Evolutionary conservation across 2,113 vertebrate species (phyloP), one percentile per base, ranked within the genome.

Genomic region (Pleuronectes platessa): DNA sequence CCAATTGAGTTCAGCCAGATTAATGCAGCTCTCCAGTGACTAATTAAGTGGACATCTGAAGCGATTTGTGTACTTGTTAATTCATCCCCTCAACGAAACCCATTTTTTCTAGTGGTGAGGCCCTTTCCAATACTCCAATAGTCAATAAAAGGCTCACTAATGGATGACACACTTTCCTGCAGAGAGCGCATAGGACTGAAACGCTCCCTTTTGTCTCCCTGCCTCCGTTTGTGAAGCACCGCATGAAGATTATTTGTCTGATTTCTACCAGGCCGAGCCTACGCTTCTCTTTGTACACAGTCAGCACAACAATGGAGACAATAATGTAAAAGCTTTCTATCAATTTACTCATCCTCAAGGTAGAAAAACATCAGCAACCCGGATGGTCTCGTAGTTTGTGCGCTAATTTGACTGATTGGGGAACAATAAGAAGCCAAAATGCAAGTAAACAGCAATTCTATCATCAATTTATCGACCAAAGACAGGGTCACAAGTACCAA

Each of bases 291-390:
- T 71, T 64, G 53, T 47, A 62, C 68, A 67, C 63, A 86, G 74
- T 85, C 74, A 78, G 65, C 53, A n/a, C 67, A 23, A 68, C 79
- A 72, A 61, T 56, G 78, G 87, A 84, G 73, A 71, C 82, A 51
- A 85, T 89, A 85, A 88, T 89, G 60, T 73, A 83, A 85, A 92
- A 87, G 88, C 83, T 91, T 85, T 89, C 87, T 79, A 70, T 88
- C 84, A 84, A 88, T 92, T 88, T 89, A 61, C 74, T 45, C 56
- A 40, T 62, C 37, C 59, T 66, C 64, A 71, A 60, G 24, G n/a
- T 54, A 74, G 31, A 31, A 62, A 85, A 85, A 69, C 62, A 81
- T 47, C 31, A 54, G n/a, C 18, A 54, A n/a, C 7, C 40, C 42
- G 42, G 53, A 47, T 63, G 45, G 68, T 61, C 66, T 75, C 11